Conservation (phyloP, 2,888 invertebrate species). For the Aplocera efformata region DNA sequence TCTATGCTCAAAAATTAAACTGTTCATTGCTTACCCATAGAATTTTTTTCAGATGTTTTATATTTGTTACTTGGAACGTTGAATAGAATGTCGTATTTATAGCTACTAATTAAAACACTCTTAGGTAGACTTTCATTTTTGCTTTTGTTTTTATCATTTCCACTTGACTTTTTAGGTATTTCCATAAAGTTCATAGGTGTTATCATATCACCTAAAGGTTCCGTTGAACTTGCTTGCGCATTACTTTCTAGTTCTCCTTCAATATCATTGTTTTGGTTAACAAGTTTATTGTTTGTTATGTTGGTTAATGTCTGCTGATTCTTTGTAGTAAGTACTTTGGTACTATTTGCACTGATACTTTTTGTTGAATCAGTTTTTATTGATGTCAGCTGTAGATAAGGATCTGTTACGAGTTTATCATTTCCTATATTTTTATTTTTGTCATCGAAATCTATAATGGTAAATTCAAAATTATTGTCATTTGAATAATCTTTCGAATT, state of each 20-base stretch:
- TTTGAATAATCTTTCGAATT: constrained; percentile 6
- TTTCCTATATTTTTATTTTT: background rate
- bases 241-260: background rate
- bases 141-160: background rate
- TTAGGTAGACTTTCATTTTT: constrained; percentile 21
- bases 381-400: background rate
- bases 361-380: too few species aligned
- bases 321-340: too few species aligned
- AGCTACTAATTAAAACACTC: constrained; percentile 35
- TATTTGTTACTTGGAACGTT: constrained; percentile 20
- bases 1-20: too few species aligned
- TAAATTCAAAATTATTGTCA: constrained; percentile 32
- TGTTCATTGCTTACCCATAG: too few species aligned
- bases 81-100: constrained; percentile 39
- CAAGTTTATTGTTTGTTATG: too few species aligned
- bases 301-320: too few species aligned
- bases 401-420: background rate
- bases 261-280: background rate
- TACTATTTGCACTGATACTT: too few species aligned
- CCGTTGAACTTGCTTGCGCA: background rate
- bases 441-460: constrained; percentile 37
- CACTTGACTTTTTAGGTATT: background rate
- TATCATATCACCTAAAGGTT: background rate
- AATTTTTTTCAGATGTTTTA: background rate
- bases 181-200: background rate